phyloP scores from a whole-genome alignment of 2,797 vertebrate genomes.

The Galago senegalensis region DNA sequence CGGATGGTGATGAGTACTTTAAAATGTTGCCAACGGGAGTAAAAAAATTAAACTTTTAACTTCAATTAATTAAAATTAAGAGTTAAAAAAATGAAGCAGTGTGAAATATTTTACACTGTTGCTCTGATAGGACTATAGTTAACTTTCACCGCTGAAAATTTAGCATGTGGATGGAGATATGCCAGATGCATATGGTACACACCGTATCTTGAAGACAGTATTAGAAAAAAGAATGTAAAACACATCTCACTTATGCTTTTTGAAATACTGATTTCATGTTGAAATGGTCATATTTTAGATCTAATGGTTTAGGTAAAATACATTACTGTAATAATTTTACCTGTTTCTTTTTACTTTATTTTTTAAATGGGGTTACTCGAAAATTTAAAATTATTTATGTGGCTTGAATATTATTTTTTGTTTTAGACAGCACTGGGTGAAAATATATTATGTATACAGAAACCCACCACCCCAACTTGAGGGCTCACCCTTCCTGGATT shows the following conservation, averaged over 20 bases:
- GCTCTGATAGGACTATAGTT: not conserved
- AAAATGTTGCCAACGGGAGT: not conserved
- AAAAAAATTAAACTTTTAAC: not conserved
- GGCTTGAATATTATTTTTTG: not conserved
- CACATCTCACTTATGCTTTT: not conserved
- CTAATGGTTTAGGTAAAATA: constrained; percentile 5
- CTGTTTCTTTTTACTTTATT: constrained; percentile 2
- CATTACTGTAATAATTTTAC: constrained; percentile 28
- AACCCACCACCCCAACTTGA: not conserved
- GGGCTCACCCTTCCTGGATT: not conserved
- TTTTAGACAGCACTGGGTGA: constrained; percentile 20
- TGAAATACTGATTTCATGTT: not conserved
- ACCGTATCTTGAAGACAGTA: not conserved
- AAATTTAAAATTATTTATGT: not conserved
- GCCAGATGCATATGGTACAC: not conserved
- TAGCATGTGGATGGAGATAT: not conserved
- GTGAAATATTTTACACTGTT: not conserved
- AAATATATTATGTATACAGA: constrained; percentile 4
- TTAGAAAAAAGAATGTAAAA: not conserved
- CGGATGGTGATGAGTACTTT: not conserved
- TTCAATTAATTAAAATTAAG: constrained; percentile 14
- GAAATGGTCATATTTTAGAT: constrained; percentile 3
- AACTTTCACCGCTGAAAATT: not conserved
- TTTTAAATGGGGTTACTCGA: not conserved
- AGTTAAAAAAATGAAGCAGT: not conserved